Percentiles rank a stretch among this genome's conserved stretches.
phyloP scores from a whole-genome alignment of 2,888 invertebrate genomes.

The Gortyna flavago region DNA sequence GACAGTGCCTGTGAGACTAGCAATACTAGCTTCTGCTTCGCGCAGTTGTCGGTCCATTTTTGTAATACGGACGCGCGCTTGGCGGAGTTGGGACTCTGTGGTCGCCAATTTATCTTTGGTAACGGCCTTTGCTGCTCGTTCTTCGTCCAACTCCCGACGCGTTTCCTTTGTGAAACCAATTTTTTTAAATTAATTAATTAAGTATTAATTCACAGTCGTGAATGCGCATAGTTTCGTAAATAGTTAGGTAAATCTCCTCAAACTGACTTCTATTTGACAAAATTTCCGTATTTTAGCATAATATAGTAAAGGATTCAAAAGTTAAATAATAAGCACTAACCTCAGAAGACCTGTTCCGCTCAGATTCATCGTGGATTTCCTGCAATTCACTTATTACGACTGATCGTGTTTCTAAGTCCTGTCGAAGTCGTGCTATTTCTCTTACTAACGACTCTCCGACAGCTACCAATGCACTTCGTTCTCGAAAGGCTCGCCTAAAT shows the following conservation, averaged over 20 bases:
- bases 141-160: slow-evolving; percentile 81
- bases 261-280: background rate
- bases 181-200: background rate
- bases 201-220: background rate
- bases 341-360: slow-evolving; percentile 74
- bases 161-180: slow-evolving; percentile 68
- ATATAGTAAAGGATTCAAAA: background rate
- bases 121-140: slow-evolving; percentile 73
- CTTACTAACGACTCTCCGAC: slow-evolving; percentile 84
- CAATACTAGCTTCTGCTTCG: slow-evolving; percentile 85
- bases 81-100: slow-evolving; percentile 81
- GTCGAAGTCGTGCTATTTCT: slow-evolving; percentile 80
- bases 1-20: slow-evolving; percentile 83
- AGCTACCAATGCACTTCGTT: slow-evolving; percentile 77
- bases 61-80: slow-evolving; percentile 78
- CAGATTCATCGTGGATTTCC: slow-evolving; percentile 71
- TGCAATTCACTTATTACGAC: slow-evolving; percentile 71
- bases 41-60: slow-evolving; percentile 87
- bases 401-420: slow-evolving; percentile 77
- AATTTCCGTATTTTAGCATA: background rate
- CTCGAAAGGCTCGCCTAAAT: slow-evolving; percentile 78
- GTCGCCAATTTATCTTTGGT: slow-evolving; percentile 80
- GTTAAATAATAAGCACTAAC: slow-evolving; percentile 62
- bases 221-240: background rate
- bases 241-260: too few species aligned